A percentile compares a stretch with the other conserved stretches of the same genome.
Evolutionary conservation across 1,140 invertebrate species (phyloP).

Genomic region (Neodiprion pinetum): DNA sequence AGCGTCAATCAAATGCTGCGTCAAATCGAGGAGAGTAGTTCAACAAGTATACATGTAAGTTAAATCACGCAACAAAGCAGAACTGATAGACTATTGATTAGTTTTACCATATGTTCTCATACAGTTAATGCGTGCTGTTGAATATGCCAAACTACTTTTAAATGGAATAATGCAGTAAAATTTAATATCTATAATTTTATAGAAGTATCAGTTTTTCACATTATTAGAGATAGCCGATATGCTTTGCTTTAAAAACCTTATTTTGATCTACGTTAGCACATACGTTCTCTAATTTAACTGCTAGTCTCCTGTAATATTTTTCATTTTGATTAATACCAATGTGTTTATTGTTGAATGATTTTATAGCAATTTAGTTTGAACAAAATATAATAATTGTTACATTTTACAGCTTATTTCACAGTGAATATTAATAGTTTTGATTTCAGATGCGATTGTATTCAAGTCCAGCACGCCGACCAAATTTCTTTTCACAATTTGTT

Average conservation of each 20-base stretch:
- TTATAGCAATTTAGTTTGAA: no score
- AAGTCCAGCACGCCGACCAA: constrained; percentile 58
- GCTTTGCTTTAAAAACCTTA: no score
- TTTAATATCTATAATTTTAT: no score
- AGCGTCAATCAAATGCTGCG: constrained; percentile 13
- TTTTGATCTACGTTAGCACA: no score
- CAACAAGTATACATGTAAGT: constrained; percentile 31
- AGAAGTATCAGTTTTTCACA: no score
- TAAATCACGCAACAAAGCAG: neutral
- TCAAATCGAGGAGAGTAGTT: constrained; percentile 8
- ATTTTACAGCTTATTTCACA: neutral
- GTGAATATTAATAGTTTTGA: constrained; percentile 3
- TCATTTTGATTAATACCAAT: no score
- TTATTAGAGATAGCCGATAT: no score
- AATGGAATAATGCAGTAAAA: no score
- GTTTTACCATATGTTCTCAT: neutral
- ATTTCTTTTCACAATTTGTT: constrained; percentile 88
- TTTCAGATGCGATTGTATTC: constrained; percentile 58
- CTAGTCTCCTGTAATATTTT: no score
- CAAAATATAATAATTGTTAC: no score
- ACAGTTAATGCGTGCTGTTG: neutral
- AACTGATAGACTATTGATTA: neutral
- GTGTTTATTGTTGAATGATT: no score
- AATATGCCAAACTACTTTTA: neutral
- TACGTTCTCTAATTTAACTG: no score